Evolutionary conservation across 2,888 invertebrate species (phyloP), one percentile per base, ranked within the genome.

Genomic region (Therioaphis trifolii): DNA sequence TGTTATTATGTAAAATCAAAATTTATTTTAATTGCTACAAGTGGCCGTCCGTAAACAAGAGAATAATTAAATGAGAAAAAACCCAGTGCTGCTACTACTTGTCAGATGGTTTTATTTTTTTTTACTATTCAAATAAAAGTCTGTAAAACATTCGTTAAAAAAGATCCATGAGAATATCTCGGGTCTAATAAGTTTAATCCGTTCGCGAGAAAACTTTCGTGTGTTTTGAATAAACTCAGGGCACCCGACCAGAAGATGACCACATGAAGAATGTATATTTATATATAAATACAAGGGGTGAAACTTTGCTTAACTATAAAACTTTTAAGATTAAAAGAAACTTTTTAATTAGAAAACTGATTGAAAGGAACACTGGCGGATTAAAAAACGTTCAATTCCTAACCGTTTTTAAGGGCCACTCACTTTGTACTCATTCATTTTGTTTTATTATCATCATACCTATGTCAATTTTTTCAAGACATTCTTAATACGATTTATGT

Each of bases 281-380:
- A 52, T 35, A 21, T 11, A 35, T 21, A 29, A 15, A 52, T 24
- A 4, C 58, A 12, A 27, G 29, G 66, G 21, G 9, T 49, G 21
- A 52, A 66, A 77, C 63, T 66, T 77, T 49, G 63, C 29, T 49
- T 35, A 14, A 18, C 66, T 68, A 40, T 52, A 24, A 40, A 78
- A 68, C 66, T 68, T 68, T 68, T 40, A 35, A 52, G 35, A 78
- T 78, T 78, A 68, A 78, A 68, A 52, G 24, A 24, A 78, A 78
- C 77, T 78, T 78, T 77, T 68, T 78, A 78, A 78, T 78, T 78
- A 52, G 35, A 78, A 78, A 78, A 68, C 66, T 52, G 66, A 66
- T 66, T 66, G 66, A 78, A 68, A 78, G 21, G 24, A 66, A 68
- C 66, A 12, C 52, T 18, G 77, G 52, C 35, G 66, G 43, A 78